Evolutionary conservation across 2,797 vertebrate genomes (phyloP), one percentile per base, ranked within the genome.

Genomic region (Microchirus variegatus): DNA sequence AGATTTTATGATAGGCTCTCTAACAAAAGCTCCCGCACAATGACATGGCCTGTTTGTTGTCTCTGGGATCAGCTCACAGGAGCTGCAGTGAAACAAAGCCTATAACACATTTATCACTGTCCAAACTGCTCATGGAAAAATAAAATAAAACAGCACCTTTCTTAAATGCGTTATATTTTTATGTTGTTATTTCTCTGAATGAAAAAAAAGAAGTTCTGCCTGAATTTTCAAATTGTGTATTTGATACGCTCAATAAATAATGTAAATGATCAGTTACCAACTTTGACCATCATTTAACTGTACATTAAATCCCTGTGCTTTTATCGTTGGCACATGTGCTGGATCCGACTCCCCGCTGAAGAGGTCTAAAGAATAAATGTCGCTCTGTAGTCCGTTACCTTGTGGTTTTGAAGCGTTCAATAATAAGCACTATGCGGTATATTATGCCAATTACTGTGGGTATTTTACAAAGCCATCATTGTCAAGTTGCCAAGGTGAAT

Each of bases 271-370:
- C 57, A 68, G 51, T 69, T 77, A 61, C 49, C 38, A 45, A 17
- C 53, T 47, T 77, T 76, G 60, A 57, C 45, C 17, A 12, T 72
- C 53, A 59, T 58, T 66, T 59, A 79, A 58, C 55, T 68, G 67
- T 47, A 77, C 10, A 2, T 52, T 77, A 77, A 80, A 75, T 85
- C 76, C 59, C 37, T 42, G 38, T 22, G 47, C 52, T 71, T 80
- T 78, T 62, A 82, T 54, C 47, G 63, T 35, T 5, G 17, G 44
- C 61, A 72, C 53, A 67, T 73, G 67, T 78, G 54, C 63, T 77
- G 70, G 43, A 50, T 59, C 43, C 69, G 59, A 67, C 69, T 60
- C 56, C 35, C 54, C 66, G 59, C 78, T 78, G 67, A 68, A 67
- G 40, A 75, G 53, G 41, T 64, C 58, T 69, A 52, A 59, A 49